Conservation (phyloP, 2,888 invertebrate species). For the Sphaeridia pumilis region DNA sequence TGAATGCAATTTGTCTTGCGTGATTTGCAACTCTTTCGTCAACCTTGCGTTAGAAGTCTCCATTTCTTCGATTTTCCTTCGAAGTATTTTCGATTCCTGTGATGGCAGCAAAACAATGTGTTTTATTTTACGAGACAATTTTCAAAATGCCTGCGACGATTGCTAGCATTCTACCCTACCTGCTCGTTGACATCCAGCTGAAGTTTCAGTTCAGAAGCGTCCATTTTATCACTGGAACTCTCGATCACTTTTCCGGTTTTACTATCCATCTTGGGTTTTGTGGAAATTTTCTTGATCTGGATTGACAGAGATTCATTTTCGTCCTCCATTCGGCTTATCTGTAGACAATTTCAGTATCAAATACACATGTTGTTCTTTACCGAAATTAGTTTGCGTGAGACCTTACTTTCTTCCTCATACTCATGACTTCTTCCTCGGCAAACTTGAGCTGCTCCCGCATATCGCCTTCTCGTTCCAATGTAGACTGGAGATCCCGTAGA, state of each 20-base stretch:
- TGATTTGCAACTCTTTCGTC: conserved; percentile 61
- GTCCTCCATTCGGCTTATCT: conserved; percentile 85
- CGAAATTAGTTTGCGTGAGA: conserved; percentile 1
- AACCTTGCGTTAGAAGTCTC: conserved; percentile 65
- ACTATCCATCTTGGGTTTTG: conserved; percentile 46
- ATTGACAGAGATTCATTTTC: conserved; percentile 91
- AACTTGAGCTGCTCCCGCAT: conserved; percentile 81
- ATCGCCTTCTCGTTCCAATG: conserved; percentile 85
- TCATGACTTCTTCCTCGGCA: conserved; percentile 74
- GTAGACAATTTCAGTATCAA: conserved; percentile 46
- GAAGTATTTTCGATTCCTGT: conserved; percentile 66
- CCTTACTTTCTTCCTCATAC: conserved; percentile 29
- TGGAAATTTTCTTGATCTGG: conserved; percentile 93
- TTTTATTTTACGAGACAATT: background rate
- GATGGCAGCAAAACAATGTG: conserved; percentile 9
- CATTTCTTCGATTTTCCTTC: conserved; percentile 70
- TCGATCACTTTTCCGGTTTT: background rate
- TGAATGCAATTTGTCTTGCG: conserved; percentile 56
- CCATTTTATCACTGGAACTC: conserved; percentile 53
- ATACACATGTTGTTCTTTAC: too few species aligned
- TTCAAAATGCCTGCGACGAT: background rate
- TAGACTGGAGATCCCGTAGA: conserved; percentile 76
- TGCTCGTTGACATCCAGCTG: conserved; percentile 80
- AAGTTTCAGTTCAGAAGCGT: conserved; percentile 64
- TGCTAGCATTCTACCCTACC: conserved; percentile 39